Evolutionary conservation across 2,888 invertebrate genomes (phyloP), one percentile per base, ranked within the genome.

Genomic region (Volucella bombylans): DNA sequence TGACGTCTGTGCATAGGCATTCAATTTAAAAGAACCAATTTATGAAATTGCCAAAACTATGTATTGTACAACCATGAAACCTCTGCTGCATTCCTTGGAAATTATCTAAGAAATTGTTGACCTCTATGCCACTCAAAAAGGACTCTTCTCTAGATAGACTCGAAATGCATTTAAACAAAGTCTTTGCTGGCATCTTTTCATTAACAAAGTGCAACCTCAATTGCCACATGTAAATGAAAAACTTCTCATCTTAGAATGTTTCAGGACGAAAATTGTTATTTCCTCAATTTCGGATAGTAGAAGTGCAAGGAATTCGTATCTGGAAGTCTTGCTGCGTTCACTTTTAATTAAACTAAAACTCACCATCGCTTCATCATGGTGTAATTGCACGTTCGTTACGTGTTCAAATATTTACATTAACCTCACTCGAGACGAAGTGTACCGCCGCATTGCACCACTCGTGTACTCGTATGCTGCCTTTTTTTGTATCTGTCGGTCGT

Each of bases 301-400:
- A 6, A 31, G 6, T 31, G 31, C 31, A 6, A 31, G 6, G 31
- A 31, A 31, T 31, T 6, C 6, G 31, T 31, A 31, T 31, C 31
- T 31, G 4, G 0, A 59, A 38, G 62, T 62, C 62, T 43, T 55
- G 12, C 55, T 31, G 11, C 14, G 50, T 73, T 80, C 74, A 52
- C 72, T 79, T 83, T 83, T 83, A 83, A 83, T 83, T 83, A 80
- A 74, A 83, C 80, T 80, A 73, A 74, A 65, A 59, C 74, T 23
- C 74, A 49, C 14, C 61, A 71, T 69, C 54, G 15, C 74, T 69
- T 65, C 65, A 38, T 62, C 64, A 59, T 49, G 54, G 65, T 65
- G 61, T 71, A 80, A 80, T 69, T 79, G 73, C 74, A 79, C 54
- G 64, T 74, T 83, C 83, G 83, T 80, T 83, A 80, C 74, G 80